Evolutionary conservation across 2,888 invertebrate genomes (phyloP), one percentile per base, ranked within the genome.

Genomic region (Microctonus brassicae): DNA sequence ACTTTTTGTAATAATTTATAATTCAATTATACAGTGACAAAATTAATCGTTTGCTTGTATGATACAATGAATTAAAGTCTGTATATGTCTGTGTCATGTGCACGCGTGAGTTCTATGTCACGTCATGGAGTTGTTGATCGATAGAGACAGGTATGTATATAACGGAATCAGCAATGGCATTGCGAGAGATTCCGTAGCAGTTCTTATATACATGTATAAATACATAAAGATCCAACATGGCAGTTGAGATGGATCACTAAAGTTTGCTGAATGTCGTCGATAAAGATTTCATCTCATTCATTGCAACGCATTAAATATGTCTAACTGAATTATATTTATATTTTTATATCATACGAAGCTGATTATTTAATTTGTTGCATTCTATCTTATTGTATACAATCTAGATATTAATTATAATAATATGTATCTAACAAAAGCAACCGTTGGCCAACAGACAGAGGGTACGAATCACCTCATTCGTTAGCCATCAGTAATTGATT

Each of bases 161-260:
- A 80, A 82, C 79, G 78, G 80, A 77, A 65, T 36, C n/a, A 60
- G 36, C 77, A 72, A 79, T 80, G 82, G 78, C 80, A 79, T 81
- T 77, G 79, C 74, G 74, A 77, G 33, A 58, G 33, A 58, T 58
- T 58, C 34, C 20, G 33, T 20, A 34, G 34, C 58, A 33, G 24
- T 33, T n/a, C n/a, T n/a, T n/a, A n/a, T n/a, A 7, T 47, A 17
- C 17, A 39, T 39, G 5, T 39, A 39, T 29, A 29, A n/a, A n/a
- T 57, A 33, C 11, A 2, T 22, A 5, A 13, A 26, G n/a, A 20
- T 33, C 34, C 58, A 36, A 62, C 42, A 52, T 83, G 83, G 81
- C 82, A 83, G 82, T 75, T 80, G 83, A 83, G 84, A 84, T 84
- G 82, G 83, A 84, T 84, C 82, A 83, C 83, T 80, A 66, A 17